Evolutionary conservation across 30 jellyfish, hydroid and myxozoan genomes (phyloP), one percentile per base, ranked within the genome.

Genomic region (Phacellophora camtschatica): DNA sequence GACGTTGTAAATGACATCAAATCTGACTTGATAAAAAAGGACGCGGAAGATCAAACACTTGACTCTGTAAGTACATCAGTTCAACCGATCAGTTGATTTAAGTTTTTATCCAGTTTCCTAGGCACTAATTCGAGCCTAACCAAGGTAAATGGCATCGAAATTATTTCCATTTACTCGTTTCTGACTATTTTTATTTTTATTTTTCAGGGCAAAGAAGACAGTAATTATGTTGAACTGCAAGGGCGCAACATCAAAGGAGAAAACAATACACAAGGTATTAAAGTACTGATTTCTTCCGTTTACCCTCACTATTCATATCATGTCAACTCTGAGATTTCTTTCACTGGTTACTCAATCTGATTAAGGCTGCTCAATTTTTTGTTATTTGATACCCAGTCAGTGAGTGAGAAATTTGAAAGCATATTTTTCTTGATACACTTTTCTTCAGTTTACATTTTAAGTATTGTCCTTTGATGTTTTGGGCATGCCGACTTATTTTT

Each of bases 1-100:
- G 98, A 91, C 70, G 98, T 91, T 27, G 98, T 91, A 30, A 91
- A 91, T 76, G 98, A 91, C 79, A 91, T 91, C 45, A 91, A 91
- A 75, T 86, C 82, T 18, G 98, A 91, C 85, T 68, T 91, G 71
- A 48, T 90, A 37, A 91, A 85, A 25, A 94, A 91, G 54, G 96
- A 91, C 73, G 98, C 95, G 69, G 97, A 88, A 61, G 95, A 83
- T 46, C 95, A 83, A 36, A 83, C 85, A 30, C 66, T 82, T 46
- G 98, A 91, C 66, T 82, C 96, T 62, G 98, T 91, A 66, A 80
- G 91, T 80, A 50, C 68, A 54, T 29, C 33, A 41, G 28, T 56
- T 53, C 84, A 15, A 10, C 46, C 10, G 75, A 63, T 66, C 84
- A 65, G 4, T 46, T 48, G 83, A 79, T 36, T 33, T 61, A 64